These are phyloP conservation scores for Eucera pruinosa DNA, from an alignment of 2,888 invertebrate genomes.

Conservation along the genomic window DNA sequence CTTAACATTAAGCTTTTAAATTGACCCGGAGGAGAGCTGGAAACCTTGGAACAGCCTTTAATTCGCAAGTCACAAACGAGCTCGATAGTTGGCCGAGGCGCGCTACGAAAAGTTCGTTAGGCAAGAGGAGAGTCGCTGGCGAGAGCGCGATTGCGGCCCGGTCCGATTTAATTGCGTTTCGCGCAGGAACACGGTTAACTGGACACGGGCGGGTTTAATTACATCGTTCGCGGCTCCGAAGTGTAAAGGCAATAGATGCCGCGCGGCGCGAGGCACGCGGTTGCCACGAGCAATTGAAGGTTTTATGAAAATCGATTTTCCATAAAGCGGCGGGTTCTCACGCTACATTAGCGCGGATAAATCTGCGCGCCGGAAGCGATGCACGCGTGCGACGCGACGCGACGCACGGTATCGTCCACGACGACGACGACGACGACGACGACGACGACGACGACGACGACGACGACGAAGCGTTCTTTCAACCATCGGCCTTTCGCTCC, in stretches of 20 bases:
- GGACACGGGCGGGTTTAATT: conserved; percentile 61
- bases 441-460: too few species aligned
- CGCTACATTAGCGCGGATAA: conserved; percentile 48
- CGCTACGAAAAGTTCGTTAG: conserved; percentile 32
- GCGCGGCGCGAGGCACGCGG: neutral
- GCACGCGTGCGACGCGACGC: neutral
- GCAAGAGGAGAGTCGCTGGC: conserved; percentile 38
- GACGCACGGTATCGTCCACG: too few species aligned
- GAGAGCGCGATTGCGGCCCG: conserved; percentile 11
- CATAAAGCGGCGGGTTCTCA: conserved; percentile 55
- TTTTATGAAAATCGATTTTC: conserved; percentile 66
- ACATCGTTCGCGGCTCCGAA: conserved; percentile 57
- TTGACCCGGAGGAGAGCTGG: too few species aligned
- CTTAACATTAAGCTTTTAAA: too few species aligned
- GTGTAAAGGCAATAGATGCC: conserved; percentile 62
- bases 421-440: too few species aligned
- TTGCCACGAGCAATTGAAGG: conserved; percentile 49
- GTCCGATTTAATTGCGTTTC: conserved; percentile 42
- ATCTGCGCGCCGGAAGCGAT: conserved; percentile 13
- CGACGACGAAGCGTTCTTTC: too few species aligned
- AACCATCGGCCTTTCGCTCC: too few species aligned
- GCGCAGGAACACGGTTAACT: conserved; percentile 43
- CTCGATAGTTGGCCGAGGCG: neutral
- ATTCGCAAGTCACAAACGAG: conserved; percentile 25
- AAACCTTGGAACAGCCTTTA: neutral